These are phyloP conservation scores for Baryphthengus martii DNA, from an alignment of 2,113 vertebrate genomes.

Conservation along the genomic window DNA sequence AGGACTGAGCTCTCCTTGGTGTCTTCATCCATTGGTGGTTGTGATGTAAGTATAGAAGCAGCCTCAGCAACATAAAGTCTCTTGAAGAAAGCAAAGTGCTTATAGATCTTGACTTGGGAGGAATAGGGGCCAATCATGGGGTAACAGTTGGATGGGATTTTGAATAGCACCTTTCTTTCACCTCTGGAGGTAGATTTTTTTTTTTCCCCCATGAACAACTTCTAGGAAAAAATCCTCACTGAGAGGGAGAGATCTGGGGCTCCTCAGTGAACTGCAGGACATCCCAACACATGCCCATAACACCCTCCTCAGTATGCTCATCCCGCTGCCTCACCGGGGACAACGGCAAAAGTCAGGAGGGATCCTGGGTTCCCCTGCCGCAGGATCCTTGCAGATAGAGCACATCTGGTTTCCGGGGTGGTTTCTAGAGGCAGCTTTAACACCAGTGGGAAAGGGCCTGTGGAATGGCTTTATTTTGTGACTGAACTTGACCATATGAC, in stretches of 20 bases:
- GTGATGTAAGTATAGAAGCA: constrained; percentile 61
- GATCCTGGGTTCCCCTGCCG: neutral
- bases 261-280: fast-evolving
- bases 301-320: fast-evolving
- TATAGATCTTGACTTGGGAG: neutral
- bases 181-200: neutral
- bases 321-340: fast-evolving
- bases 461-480: neutral
- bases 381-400: neutral
- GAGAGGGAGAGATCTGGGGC: neutral
- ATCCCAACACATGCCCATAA: fast-evolving
- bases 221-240: neutral
- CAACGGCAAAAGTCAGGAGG: fast-evolving
- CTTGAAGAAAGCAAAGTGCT: neutral
- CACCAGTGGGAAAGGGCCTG: fast-evolving
- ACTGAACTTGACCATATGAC: neutral
- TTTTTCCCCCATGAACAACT: neutral
- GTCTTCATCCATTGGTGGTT: constrained; percentile 57
- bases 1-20: constrained; percentile 59
- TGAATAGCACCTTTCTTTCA: neutral
- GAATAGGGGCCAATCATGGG: neutral
- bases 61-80: neutral
- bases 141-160: fast-evolving
- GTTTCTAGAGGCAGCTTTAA: neutral
- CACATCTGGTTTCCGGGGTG: neutral